Conservation (phyloP, 2,888 invertebrate genomes). For the Melanostoma scalare region DNA sequence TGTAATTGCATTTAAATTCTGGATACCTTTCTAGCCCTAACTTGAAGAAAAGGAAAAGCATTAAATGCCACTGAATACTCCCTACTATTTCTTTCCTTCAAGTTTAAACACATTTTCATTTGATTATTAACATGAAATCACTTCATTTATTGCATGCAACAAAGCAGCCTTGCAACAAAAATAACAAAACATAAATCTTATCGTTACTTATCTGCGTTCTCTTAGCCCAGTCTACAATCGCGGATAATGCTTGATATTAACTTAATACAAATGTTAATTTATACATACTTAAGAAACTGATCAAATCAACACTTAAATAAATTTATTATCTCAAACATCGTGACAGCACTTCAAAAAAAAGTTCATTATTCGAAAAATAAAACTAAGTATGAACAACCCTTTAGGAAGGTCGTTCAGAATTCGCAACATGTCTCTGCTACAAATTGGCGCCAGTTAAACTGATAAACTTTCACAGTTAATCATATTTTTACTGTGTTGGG, state of each 20-base stretch:
- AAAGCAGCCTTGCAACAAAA: constrained; percentile 10
- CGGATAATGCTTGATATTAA: constrained; percentile 24
- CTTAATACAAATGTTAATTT: constrained; percentile 11
- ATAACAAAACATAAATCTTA: constrained; percentile 23
- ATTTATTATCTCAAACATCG: neutral
- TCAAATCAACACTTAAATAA: neutral
- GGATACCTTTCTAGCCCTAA: too few species aligned
- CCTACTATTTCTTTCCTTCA: neutral
- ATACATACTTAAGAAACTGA: too few species aligned
- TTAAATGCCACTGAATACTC: too few species aligned
- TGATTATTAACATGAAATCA: too few species aligned
- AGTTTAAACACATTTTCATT: too few species aligned
- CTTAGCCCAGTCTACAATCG: constrained; percentile 28
- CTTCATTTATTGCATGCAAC: neutral
- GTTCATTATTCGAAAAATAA: neutral
- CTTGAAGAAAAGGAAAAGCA: too few species aligned
- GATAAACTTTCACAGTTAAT: constrained; percentile 7
- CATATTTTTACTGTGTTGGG: neutral
- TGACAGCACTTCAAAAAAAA: neutral
- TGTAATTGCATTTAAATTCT: neutral
- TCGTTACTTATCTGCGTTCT: constrained; percentile 38
- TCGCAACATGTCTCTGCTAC: constrained; percentile 23
- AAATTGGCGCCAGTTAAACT: constrained; percentile 43
- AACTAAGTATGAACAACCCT: constrained; percentile 13
- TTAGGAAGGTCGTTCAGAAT: constrained; percentile 37